Percentiles rank a stretch among this genome's conserved stretches.
Evolutionary conservation across 2,888 invertebrate genomes (phyloP).

Genomic region (Drosophila cyrtoloma): DNA sequence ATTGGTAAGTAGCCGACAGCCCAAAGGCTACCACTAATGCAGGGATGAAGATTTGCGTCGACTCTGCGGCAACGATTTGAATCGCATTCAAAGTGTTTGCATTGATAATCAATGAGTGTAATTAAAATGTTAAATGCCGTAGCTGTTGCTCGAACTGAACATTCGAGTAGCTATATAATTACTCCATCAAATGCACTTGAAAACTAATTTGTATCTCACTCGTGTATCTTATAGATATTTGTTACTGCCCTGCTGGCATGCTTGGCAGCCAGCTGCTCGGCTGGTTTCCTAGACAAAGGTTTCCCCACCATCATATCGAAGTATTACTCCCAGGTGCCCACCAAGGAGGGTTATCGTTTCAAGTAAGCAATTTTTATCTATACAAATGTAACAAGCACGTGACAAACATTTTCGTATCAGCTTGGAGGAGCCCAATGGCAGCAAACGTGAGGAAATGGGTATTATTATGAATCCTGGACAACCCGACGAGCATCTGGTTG

Average conservation of each 20-base stretch:
- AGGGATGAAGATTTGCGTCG: not conserved
- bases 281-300: constrained; percentile 74
- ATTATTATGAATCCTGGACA: constrained; percentile 84
- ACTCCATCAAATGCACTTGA: constrained; percentile 8
- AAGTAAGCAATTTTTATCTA: constrained; percentile 63
- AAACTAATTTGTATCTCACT: constrained; percentile 15
- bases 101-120: constrained; percentile 24
- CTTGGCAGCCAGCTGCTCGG: constrained; percentile 70
- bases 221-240: constrained; percentile 59
- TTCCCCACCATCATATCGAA: constrained; percentile 77
- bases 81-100: constrained; percentile 46
- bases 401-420: constrained; percentile 42
- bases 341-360: constrained; percentile 83
- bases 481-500: constrained; percentile 82
- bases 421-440: constrained; percentile 82
- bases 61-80: constrained; percentile 7
- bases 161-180: constrained; percentile 25
- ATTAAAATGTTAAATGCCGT: constrained; percentile 34
- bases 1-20: constrained; percentile 69
- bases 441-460: constrained; percentile 83
- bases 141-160: constrained; percentile 26
- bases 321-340: constrained; percentile 73
- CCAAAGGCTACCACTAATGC: constrained; percentile 2
- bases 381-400: not conserved
- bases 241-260: constrained; percentile 67